Percentiles rank a stretch among this genome's conserved stretches.
Conservation (phyloP, 1,140 invertebrate species). For the Hyphantria cunea region DNA sequence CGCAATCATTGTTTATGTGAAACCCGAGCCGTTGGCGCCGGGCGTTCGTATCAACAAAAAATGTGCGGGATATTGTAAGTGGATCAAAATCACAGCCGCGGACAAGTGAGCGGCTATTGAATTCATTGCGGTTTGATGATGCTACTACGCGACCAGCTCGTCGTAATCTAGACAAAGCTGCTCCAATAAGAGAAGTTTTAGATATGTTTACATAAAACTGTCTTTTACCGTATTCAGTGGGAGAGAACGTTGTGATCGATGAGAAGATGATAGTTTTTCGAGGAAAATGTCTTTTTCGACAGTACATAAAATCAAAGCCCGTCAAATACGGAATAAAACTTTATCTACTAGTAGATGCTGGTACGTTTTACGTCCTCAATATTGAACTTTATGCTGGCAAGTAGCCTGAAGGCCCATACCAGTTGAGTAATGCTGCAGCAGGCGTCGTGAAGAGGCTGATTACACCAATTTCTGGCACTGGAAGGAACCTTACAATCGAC, state of each 20-base stretch:
- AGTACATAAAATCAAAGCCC: slow-evolving; percentile 70
- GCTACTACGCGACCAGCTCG: slow-evolving; percentile 21
- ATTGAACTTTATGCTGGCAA: slow-evolving; percentile 44
- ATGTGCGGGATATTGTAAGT: too few relatives aligned
- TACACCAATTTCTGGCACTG: slow-evolving; percentile 51
- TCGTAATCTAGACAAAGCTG: slow-evolving; percentile 53
- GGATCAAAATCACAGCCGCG: too few relatives aligned
- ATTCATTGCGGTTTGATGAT: slow-evolving; percentile 32
- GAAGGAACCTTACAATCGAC: slow-evolving; percentile 64
- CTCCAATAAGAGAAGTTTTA: slow-evolving; percentile 54
- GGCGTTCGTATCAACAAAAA: too few relatives aligned
- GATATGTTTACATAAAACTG: slow-evolving; percentile 52
- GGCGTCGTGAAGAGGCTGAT: slow-evolving; percentile 57
- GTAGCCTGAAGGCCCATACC: slow-evolving; percentile 46
- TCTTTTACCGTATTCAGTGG: slow-evolving; percentile 36
- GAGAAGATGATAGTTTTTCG: slow-evolving; percentile 58
- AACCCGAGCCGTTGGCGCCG: too few relatives aligned
- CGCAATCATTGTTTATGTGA: too few relatives aligned
- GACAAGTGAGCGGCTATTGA: slow-evolving; percentile 29
- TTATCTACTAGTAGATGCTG: slow-evolving; percentile 50
- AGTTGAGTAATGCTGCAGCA: slow-evolving; percentile 40
- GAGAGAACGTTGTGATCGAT: slow-evolving; percentile 55
- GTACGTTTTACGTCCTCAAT: slow-evolving; percentile 39
- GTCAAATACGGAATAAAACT: slow-evolving; percentile 77
- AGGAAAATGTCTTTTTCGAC: slow-evolving; percentile 59